A percentile compares a stretch with the other conserved stretches of the same genome.
Evolutionary conservation across 2,797 vertebrate species (phyloP).

Genomic region (Sebastes itinus): DNA sequence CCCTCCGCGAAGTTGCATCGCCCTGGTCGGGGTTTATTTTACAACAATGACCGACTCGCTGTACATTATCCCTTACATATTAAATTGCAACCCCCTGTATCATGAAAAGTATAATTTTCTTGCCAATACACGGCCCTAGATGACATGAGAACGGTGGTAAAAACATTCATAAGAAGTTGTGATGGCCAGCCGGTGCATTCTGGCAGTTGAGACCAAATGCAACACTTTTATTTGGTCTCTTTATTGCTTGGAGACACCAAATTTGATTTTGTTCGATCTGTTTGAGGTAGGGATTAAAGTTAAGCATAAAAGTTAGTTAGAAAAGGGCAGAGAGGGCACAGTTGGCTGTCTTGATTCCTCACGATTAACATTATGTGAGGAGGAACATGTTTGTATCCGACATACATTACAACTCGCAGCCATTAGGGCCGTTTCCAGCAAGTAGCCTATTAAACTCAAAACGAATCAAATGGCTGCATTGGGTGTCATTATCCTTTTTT

Average conservation of each 20-base stretch:
- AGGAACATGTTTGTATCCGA: slow-evolving; percentile 6
- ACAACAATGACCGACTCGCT: no score
- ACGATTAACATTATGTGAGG: background rate
- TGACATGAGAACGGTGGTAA: background rate
- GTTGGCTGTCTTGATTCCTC: background rate
- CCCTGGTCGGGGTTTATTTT: no score
- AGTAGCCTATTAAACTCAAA: background rate
- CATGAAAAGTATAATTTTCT: background rate
- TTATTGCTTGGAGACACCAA: background rate
- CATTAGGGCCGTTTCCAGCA: background rate
- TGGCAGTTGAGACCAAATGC: background rate
- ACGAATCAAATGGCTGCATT: background rate
- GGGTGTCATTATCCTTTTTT: slow-evolving; percentile 15
- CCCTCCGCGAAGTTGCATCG: no score
- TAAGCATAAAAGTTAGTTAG: background rate
- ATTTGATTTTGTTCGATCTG: slow-evolving; percentile 5
- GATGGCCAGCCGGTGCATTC: background rate
- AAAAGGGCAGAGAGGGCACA: slow-evolving; percentile 14
- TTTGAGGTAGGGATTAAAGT: background rate
- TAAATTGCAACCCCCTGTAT: background rate
- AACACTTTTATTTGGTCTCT: background rate
- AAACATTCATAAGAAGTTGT: background rate
- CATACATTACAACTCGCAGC: background rate
- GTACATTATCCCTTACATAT: no score
- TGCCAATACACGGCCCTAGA: accelerated